Conservation (phyloP, 2,888 invertebrate species). For the Tetheella fluctuosa region DNA sequence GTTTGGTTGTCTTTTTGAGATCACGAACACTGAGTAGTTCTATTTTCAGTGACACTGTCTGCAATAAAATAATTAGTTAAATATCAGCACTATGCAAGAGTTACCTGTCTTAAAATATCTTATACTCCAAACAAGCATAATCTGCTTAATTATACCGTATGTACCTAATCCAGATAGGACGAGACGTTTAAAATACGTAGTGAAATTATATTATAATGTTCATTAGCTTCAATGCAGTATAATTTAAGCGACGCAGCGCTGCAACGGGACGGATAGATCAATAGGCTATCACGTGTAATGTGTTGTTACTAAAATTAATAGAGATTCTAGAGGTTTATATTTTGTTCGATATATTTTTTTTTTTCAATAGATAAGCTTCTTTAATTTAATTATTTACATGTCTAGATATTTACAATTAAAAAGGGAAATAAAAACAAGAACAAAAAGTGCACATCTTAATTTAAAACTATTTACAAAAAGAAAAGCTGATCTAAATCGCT, state of each 20-base stretch:
- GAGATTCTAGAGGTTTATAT: no score
- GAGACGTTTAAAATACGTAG: conserved; percentile 12
- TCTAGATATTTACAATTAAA: no score
- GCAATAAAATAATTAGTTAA: neutral
- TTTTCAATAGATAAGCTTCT: no score
- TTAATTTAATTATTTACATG: no score
- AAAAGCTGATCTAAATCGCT: no score
- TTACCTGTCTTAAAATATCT: neutral
- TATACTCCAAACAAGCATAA: neutral
- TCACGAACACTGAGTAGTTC: no score
- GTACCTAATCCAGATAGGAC: neutral
- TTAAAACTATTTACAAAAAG: no score
- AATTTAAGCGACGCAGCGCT: conserved; percentile 13
- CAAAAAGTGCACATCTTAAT: no score
- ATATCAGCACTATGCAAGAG: neutral
- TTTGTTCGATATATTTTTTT: no score
- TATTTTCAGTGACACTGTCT: no score
- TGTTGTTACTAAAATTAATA: neutral
- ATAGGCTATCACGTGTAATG: neutral
- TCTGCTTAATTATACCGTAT: conserved; percentile 8
- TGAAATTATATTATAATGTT: conserved; percentile 15
- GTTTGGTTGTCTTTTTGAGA: no score
- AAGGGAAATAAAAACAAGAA: no score
- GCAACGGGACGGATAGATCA: neutral
- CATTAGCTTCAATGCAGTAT: conserved; percentile 15